Evolutionary conservation across 1,140 invertebrate genomes (phyloP).

Genomic region (Drosophila punjabiensis): DNA sequence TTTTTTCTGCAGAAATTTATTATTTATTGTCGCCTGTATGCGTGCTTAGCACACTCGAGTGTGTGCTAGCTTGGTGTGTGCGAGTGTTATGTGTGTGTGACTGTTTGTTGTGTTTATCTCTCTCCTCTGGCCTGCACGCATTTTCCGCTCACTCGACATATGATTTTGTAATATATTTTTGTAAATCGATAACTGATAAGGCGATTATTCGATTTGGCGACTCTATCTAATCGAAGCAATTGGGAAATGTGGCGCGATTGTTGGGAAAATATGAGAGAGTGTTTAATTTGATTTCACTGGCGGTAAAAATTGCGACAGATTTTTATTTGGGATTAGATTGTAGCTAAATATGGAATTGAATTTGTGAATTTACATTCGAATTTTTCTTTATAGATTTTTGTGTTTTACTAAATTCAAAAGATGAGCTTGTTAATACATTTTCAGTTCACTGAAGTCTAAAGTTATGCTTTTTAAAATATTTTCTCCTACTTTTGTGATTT

Average conservation of each 20-base stretch:
- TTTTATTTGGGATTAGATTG: neutral
- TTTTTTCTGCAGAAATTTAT: conserved; percentile 50
- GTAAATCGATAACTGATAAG: conserved; percentile 48
- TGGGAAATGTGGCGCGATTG: conserved; percentile 9
- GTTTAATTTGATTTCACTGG: conserved; percentile 8
- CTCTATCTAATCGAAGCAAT: conserved; percentile 36
- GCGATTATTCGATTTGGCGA: conserved; percentile 14
- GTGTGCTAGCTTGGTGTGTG: no score
- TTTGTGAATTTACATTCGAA: neutral
- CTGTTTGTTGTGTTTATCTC: conserved; percentile 51
- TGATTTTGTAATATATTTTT: conserved; percentile 31
- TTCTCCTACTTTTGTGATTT: neutral
- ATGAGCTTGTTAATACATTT: neutral
- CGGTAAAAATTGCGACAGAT: neutral
- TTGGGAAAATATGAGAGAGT: neutral
- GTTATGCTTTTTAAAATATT: neutral
- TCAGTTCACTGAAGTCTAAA: neutral
- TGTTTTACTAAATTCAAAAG: neutral
- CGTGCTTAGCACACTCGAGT: conserved; percentile 16
- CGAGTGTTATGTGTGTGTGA: conserved; percentile 1
- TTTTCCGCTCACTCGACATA: conserved; percentile 34
- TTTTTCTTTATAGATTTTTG: neutral
- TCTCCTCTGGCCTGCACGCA: conserved; percentile 28
- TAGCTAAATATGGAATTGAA: no score
- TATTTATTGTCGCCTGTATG: conserved; percentile 11